Evolutionary conservation across 2,888 invertebrate genomes (phyloP).

Genomic region (Polydrusus tereticollis): DNA sequence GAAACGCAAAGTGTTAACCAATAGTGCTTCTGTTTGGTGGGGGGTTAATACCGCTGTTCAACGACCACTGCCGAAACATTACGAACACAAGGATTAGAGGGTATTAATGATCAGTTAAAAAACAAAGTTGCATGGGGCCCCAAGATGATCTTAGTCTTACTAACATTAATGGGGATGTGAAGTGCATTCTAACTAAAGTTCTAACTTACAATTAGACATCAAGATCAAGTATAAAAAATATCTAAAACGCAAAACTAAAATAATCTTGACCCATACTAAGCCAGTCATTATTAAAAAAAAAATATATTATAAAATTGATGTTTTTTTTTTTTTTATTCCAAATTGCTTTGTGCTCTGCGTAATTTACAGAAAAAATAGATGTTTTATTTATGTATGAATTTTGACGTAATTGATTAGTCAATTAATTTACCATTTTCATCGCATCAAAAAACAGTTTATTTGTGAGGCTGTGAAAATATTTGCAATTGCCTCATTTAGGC

Average conservation of each 20-base stretch:
- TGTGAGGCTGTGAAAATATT: too few relatives aligned
- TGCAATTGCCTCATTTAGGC: too few relatives aligned
- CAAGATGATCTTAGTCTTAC: constrained; percentile 5
- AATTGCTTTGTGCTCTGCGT: too few relatives aligned
- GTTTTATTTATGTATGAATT: too few relatives aligned
- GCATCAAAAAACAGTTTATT: too few relatives aligned
- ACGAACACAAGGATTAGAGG: neutral
- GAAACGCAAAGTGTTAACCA: constrained; percentile 67
- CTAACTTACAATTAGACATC: constrained; percentile 19
- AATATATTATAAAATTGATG: neutral
- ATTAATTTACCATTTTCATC: too few relatives aligned
- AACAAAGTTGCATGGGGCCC: neutral
- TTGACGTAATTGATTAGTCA: too few relatives aligned
- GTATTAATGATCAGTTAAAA: neutral
- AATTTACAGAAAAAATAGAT: neutral
- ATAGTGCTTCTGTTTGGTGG: constrained; percentile 69
- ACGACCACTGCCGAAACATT: constrained; percentile 68
- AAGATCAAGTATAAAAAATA: constrained; percentile 27
- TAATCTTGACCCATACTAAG: neutral
- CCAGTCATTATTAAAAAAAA: neutral
- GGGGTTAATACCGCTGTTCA: constrained; percentile 63
- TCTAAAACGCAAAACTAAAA: constrained; percentile 14
- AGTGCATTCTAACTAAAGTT: constrained; percentile 10
- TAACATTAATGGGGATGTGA: neutral
- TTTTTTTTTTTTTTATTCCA: too few relatives aligned